phyloP scores from a whole-genome alignment of 37 sponge, comb jelly and placozoan species.

The Halichondria panicea region DNA sequence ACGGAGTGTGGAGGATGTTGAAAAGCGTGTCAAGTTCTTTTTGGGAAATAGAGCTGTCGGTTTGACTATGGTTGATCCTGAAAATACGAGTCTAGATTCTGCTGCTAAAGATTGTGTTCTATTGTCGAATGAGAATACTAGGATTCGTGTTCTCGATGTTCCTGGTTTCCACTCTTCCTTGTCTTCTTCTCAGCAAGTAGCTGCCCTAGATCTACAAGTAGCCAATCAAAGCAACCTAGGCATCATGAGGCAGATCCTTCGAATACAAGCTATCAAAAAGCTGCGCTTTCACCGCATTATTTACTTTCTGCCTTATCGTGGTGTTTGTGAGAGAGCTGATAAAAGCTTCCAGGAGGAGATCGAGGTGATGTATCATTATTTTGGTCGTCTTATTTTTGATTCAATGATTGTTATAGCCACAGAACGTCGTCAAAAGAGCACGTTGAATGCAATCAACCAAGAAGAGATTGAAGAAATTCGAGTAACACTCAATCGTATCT shows the following conservation, averaged over 20 bases:
- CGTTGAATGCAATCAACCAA: no score
- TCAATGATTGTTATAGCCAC: constrained; percentile 28
- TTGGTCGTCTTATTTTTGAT: constrained; percentile 25
- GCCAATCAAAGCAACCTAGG: constrained; percentile 4
- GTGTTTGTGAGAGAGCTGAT: constrained; percentile 4
- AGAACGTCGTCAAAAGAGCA: no score
- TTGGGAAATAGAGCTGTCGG: not conserved
- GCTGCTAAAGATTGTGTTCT: not conserved
- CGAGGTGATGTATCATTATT: not conserved
- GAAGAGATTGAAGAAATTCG: no score
- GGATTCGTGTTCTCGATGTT: constrained; percentile 20
- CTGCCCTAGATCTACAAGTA: not conserved
- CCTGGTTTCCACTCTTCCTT: constrained; percentile 11
- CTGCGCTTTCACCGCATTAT: not conserved
- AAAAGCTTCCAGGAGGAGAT: not conserved
- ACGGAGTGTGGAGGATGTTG: no score
- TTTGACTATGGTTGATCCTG: not conserved
- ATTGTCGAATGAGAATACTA: not conserved
- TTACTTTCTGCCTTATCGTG: constrained; percentile 21
- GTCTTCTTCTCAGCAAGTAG: no score
- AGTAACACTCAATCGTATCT: no score
- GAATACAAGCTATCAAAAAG: constrained; percentile 1
- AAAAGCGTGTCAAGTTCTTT: constrained; percentile 5
- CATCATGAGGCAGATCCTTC: constrained; percentile 19
- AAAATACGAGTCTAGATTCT: not conserved